Base-by-base conservation (phyloP, 2,888 invertebrate species). In the Melanchra persicariae region DNA sequence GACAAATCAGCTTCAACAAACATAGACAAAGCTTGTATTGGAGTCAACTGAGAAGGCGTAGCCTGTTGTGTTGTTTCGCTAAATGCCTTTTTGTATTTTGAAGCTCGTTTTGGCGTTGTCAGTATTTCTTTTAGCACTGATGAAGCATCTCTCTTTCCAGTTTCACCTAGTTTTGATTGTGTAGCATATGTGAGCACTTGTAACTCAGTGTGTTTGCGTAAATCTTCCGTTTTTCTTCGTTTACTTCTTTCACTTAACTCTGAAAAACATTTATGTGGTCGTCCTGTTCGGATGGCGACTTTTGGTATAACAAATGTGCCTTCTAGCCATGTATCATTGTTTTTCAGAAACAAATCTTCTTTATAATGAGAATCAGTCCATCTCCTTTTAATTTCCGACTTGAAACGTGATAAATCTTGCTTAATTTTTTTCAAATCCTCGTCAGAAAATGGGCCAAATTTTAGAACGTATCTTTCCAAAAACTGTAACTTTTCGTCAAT, bases 201-300 rank as follows among this genome's bases (percentile, higher is more conserved):
- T 70, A 71, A 37, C 10, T 51, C 26, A 22, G 30, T 26, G 54
- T 37, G 37, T 43, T 63, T 59, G 24, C 77, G 60, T 34, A 78
- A 26, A 37, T 77, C 45, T 70, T 75, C 70, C 34, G 81, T 82
- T 74, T 79, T 77, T 47, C 81, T 63, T 34, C 74, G 24, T 51
- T 51, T 51, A 57, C 54, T 79, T 40, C 76, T 68, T 52, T 81
- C 79, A 69, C 74, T 81, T 55, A 60, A 74, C n/a, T 82, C 79
- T 45, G 22, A n/a, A 74, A 83, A 83, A 34, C 47, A 47, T 47
- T 47, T 47, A 47, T 47, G 47, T n/a, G 47, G 47, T 47, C 55
- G 54, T 68, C 82, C 81, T 30, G 55, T 55, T 57, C 34, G 65
- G 34, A 17, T 45, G 10, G 45, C 58, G 15, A 19, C 24, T 49